Conservation (phyloP, 2,113 vertebrate species). For the Grus americana region DNA sequence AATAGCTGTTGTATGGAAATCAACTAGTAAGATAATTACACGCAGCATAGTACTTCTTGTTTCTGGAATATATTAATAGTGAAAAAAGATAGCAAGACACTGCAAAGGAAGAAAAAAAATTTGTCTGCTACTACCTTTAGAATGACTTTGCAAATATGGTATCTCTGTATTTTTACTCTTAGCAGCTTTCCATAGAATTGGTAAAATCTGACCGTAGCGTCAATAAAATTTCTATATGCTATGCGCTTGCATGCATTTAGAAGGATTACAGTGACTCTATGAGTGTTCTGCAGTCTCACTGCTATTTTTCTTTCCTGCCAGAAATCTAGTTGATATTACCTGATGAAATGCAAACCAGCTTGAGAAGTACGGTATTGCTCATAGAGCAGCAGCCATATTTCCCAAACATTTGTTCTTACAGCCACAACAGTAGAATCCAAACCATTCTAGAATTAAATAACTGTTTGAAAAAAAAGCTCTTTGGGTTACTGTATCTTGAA, state of each 20-base stretch:
- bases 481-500: background rate
- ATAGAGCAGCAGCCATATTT: background rate
- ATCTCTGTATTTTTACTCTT: background rate
- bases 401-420: background rate
- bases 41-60: background rate
- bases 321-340: background rate
- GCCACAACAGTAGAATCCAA: background rate
- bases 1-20: background rate
- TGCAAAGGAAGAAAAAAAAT: background rate
- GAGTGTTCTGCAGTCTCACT: background rate
- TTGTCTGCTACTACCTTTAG: background rate
- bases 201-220: background rate
- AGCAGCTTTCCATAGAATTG: background rate
- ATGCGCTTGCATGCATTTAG: background rate
- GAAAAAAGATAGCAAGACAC: background rate
- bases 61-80: slow-evolving; percentile 15
- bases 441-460: background rate
- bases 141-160: background rate
- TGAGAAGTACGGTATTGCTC: background rate
- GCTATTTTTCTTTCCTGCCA: background rate
- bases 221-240: background rate
- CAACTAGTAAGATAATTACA: background rate
- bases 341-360: background rate
- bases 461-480: background rate
- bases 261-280: background rate